phyloP scores from a whole-genome alignment of 1,140 invertebrate species.

The Pachyrhynchus sulphureomaculatus region DNA sequence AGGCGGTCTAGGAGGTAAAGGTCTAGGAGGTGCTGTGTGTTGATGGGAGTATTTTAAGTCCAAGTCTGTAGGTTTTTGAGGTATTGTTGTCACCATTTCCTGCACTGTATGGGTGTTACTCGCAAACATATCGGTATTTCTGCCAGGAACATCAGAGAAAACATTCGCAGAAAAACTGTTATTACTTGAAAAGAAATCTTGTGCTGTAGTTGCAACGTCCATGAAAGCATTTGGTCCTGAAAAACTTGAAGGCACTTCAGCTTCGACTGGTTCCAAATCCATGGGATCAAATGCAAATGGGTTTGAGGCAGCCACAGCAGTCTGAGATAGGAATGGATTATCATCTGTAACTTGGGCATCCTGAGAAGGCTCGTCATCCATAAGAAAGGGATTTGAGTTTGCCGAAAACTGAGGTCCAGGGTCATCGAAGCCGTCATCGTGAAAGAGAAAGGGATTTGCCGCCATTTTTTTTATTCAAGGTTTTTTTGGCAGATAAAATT shows the following conservation, averaged over 20 bases:
- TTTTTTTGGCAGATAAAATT: too few relatives aligned
- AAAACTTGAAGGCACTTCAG: slow-evolving; percentile 40
- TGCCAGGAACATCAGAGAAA: slow-evolving; percentile 6
- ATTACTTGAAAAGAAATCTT: slow-evolving; percentile 35
- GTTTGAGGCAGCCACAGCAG: slow-evolving; percentile 53
- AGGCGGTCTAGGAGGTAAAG: slow-evolving; percentile 55
- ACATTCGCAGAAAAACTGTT: slow-evolving; percentile 1
- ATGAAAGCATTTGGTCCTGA: slow-evolving; percentile 28
- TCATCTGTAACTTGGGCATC: slow-evolving; percentile 53
- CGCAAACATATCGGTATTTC: background rate
- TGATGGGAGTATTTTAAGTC: slow-evolving; percentile 44
- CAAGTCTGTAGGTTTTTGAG: slow-evolving; percentile 48
- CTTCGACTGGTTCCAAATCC: slow-evolving; percentile 54
- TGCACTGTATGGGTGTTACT: background rate
- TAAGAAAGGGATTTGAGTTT: slow-evolving; percentile 72
- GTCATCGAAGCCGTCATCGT: slow-evolving; percentile 60
- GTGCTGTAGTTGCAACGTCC: slow-evolving; percentile 9
- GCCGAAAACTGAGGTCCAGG: slow-evolving; percentile 44
- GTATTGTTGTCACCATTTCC: background rate
- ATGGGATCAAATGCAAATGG: slow-evolving; percentile 64
- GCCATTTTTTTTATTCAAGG: slow-evolving; percentile 56
- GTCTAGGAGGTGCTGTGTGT: slow-evolving; percentile 47
- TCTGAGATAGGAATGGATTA: slow-evolving; percentile 58
- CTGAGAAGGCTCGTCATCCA: slow-evolving; percentile 54
- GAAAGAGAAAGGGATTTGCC: slow-evolving; percentile 76